Evolutionary conservation across 2,888 invertebrate species (phyloP).

Genomic region (Brachyptera risi): DNA sequence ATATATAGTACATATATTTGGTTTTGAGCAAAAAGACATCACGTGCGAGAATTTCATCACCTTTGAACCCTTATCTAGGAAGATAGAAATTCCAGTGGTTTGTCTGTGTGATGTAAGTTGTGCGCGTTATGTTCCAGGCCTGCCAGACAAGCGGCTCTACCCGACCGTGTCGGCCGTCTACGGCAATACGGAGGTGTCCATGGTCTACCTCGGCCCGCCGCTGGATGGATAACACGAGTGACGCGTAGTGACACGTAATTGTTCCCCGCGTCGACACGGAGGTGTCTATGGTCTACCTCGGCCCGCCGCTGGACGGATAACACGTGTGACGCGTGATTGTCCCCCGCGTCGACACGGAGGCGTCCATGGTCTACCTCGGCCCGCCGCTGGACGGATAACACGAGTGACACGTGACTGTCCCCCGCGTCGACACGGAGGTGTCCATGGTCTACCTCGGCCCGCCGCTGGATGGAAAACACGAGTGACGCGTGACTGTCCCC

Average conservation of each 20-base stretch:
- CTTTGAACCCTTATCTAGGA: no score
- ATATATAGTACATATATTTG: no score
- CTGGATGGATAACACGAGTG: constrained; percentile 77
- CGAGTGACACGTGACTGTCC: no score
- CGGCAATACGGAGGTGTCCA: constrained; percentile 98
- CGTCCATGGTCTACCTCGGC: constrained; percentile 97
- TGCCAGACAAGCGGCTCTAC: constrained; percentile 89
- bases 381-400: constrained; percentile 95
- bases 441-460: no score
- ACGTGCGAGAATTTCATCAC: no score
- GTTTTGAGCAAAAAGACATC: no score
- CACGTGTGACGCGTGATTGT: constrained; percentile 38
- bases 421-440: no score
- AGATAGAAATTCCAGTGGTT: no score
- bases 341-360: constrained; percentile 78
- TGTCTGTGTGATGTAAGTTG: no score
- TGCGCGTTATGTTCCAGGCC: constrained; percentile 54
- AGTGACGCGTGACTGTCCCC: neutral
- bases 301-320: constrained; percentile 94
- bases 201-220: constrained; percentile 97
- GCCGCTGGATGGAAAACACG: constrained; percentile 90
- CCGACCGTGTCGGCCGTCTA: constrained; percentile 98
- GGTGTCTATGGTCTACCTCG: constrained; percentile 98
- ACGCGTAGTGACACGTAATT: neutral
- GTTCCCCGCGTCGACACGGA: constrained; percentile 68